These are phyloP conservation scores for Pangasius sanitwongsei DNA, from an alignment of 2,797 vertebrate genomes.

Conservation along the genomic window DNA sequence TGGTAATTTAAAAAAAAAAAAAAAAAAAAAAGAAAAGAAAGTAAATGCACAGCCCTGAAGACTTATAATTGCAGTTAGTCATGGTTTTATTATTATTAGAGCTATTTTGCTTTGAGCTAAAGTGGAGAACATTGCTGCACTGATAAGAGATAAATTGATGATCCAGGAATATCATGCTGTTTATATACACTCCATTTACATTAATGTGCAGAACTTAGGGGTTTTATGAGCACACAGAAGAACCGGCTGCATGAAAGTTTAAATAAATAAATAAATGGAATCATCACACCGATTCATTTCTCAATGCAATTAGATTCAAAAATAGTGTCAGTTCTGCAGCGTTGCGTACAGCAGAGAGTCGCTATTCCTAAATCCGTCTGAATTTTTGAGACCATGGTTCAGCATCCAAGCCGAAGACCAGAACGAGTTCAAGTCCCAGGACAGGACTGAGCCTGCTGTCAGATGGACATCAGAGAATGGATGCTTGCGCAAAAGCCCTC, in stretches of 20 bases:
- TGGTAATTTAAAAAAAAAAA: neutral
- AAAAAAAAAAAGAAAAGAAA: neutral
- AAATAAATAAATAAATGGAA: no score
- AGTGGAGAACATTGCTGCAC: neutral
- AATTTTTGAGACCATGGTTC: neutral
- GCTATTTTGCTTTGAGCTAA: neutral
- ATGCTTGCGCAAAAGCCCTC: neutral
- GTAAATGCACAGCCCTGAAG: neutral
- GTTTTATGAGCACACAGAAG: neutral
- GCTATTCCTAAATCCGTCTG: neutral
- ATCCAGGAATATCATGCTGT: neutral
- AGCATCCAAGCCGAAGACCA: neutral
- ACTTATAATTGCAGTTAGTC: neutral
- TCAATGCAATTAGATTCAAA: neutral
- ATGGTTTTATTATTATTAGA: slow-evolving; percentile 16
- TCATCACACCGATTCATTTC: neutral
- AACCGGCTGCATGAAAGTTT: neutral
- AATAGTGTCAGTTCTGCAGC: neutral
- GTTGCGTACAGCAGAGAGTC: neutral
- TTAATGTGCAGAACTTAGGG: neutral
- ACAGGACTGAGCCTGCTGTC: neutral
- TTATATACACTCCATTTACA: neutral
- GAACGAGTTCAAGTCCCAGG: neutral
- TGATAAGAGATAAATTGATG: neutral
- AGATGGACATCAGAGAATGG: neutral